Conservation (phyloP, 2,797 vertebrate genomes). For the Rhinophrynus dorsalis region DNA sequence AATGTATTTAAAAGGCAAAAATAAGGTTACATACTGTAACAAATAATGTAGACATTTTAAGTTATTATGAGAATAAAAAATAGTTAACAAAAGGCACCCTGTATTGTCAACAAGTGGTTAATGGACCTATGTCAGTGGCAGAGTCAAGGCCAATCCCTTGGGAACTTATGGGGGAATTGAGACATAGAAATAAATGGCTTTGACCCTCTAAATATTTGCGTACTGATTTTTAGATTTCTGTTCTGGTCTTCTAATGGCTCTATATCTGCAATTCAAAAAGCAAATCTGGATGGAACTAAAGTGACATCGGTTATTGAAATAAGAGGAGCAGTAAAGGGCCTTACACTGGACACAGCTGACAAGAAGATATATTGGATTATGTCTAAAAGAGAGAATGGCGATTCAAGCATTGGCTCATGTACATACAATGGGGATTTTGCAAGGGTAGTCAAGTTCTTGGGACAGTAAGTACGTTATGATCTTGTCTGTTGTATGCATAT, state of each 20-base stretch:
- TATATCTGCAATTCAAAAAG: constrained; percentile 72
- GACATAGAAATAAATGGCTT: too few species aligned
- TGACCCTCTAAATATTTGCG: too few species aligned
- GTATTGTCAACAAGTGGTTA: too few species aligned
- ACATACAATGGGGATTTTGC: constrained; percentile 76
- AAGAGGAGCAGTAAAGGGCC: constrained; percentile 60
- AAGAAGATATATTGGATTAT: constrained; percentile 85
- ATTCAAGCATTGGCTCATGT: constrained; percentile 74
- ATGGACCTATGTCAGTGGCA: too few species aligned
- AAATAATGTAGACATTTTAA: too few species aligned
- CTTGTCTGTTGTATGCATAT: too few species aligned
- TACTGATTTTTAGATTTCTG: constrained; percentile 73
- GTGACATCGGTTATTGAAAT: constrained; percentile 69
- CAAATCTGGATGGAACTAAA: constrained; percentile 59
- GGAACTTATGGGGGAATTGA: too few species aligned
- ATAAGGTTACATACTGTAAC: too few species aligned
- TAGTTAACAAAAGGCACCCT: too few species aligned
- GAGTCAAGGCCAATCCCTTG: too few species aligned
- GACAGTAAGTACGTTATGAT: constrained; percentile 66
- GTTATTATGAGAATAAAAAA: too few species aligned
- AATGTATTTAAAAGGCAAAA: too few species aligned
- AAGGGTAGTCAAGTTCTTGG: constrained; percentile 65
- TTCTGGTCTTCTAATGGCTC: constrained; percentile 83
- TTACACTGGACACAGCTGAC: constrained; percentile 74
- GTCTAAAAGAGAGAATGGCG: constrained; percentile 56